Percentiles rank a stretch among this genome's conserved stretches.
These are phyloP conservation scores for Zaprionus obscuricornis DNA, from an alignment of 2,888 invertebrate species.

Conservation along the genomic window DNA sequence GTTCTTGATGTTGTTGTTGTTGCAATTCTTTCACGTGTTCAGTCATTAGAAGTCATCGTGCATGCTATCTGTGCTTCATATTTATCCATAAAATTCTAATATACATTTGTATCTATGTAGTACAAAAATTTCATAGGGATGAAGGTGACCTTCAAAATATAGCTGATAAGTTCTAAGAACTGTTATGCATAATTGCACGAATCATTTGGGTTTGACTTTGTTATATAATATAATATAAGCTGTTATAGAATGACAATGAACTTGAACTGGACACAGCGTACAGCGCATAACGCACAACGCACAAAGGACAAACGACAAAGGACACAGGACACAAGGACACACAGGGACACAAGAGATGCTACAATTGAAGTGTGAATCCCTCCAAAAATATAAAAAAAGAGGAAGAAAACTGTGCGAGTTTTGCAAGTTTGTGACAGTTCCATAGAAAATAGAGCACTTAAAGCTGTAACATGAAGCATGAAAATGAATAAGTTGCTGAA, in stretches of 20 bases:
- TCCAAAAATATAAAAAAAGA: conserved; percentile 30
- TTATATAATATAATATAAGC: conserved; percentile 47
- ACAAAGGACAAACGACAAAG: too few species aligned
- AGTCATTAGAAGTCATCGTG: conserved; percentile 23
- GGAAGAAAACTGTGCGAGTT: conserved; percentile 1
- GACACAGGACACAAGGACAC: conserved; percentile 8
- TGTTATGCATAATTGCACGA: conserved; percentile 41
- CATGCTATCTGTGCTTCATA: conserved; percentile 21
- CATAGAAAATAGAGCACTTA: conserved; percentile 78
- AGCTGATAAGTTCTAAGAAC: conserved; percentile 30
- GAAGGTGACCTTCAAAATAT: conserved; percentile 52
- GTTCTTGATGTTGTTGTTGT: too few species aligned
- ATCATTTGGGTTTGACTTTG: conserved; percentile 34
- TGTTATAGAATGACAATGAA: conserved; percentile 55
- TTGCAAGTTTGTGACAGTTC: too few species aligned
- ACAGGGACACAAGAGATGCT: conserved; percentile 18
- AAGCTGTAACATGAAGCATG: conserved; percentile 71
- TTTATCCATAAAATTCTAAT: neutral
- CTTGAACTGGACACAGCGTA: conserved; percentile 45
- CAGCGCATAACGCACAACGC: too few species aligned
- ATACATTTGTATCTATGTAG: too few species aligned
- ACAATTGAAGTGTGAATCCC: conserved; percentile 64
- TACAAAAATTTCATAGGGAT: too few species aligned
- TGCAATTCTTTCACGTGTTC: conserved; percentile 14
- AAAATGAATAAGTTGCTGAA: conserved; percentile 77